A percentile compares a stretch with the other conserved stretches of the same genome.
Conservation (phyloP, 2,797 vertebrate genomes). For the Catostomus latipinnis region DNA sequence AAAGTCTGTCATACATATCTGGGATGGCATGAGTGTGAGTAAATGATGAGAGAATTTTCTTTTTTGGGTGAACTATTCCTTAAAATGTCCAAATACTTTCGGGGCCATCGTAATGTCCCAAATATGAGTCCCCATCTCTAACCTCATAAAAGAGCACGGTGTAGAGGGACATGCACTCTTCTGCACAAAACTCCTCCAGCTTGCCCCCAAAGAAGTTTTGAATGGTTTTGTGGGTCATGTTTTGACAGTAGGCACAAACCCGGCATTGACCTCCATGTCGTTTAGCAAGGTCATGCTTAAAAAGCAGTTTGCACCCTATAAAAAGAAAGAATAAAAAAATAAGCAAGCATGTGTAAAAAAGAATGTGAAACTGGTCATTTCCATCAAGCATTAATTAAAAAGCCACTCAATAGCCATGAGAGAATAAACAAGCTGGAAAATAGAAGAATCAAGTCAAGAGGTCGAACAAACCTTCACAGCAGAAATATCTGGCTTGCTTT, state of each 20-base stretch:
- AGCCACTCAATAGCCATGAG: too few species aligned
- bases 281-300: conserved; percentile 86
- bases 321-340: neutral
- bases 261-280: conserved; percentile 86
- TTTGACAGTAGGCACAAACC: conserved; percentile 91
- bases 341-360: neutral
- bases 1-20: too few species aligned
- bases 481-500: conserved; percentile 70
- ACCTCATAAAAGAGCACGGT: conserved; percentile 92
- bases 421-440: too few species aligned
- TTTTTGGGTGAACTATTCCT: too few species aligned
- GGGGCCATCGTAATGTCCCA: neutral
- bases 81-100: too few species aligned
- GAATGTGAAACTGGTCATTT: neutral
- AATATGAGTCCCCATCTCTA: neutral
- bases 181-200: conserved; percentile 92
- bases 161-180: conserved; percentile 96
- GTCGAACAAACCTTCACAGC: conserved; percentile 74
- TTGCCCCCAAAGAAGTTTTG: conserved; percentile 92
- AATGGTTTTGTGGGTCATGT: conserved; percentile 85
- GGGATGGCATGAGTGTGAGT: too few species aligned
- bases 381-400: too few species aligned
- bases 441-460: neutral
- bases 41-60: too few species aligned
- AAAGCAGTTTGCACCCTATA: conserved; percentile 90